Base-by-base conservation (phyloP, 92 coral and sea anemone species). In the Montipora capitata region DNA sequence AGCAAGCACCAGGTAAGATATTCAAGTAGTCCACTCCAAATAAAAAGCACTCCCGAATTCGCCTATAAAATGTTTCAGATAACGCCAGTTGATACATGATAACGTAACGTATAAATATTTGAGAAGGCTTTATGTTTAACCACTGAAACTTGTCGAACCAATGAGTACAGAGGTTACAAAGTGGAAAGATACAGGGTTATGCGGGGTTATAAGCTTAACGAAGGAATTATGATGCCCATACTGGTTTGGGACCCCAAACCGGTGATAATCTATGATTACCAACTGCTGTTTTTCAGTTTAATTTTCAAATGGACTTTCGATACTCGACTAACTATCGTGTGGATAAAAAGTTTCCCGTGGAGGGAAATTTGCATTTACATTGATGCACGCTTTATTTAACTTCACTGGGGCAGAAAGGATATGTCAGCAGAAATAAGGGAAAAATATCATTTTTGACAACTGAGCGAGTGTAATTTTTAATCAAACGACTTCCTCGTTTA, bases 1-100 rank as follows among this genome's bases (percentile, higher is more conserved):
- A 72, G 40, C 17, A 16, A 38, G 59, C 40, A 56, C 4, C 49
- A 80, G 94, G 96, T 94, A 94, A 63, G 94, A 11, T 6, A 10
- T 17, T 7, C 13, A 10, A 16, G 4, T 17, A 12, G 5, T 16
- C 20, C 15, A 88, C 14, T 8, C 61, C 3, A 4, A 6, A 38
- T 45, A 39, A 87, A 41, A 41, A 16, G 41, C 14, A 27, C 4
- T n/a, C 15, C 20, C n/a, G 13, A 12, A 8, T 68, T 2, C 18
- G 10, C 5, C 63, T 4, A 2, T 17, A 61, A 15, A 62, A 8
- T 27, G 35, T 27, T 27, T 27, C 35, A 27, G 35, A 1, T 27
- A 27, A 27, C 35, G 35, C 35, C 35, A 79, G 72, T 69, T 13
- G 48, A 9, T 27, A 27, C 35, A 1, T 64, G 65, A 12, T 54